Percentiles rank a stretch among this genome's conserved stretches.
Conservation (phyloP, 2,113 vertebrate genomes). For the Platysteira castanea region DNA sequence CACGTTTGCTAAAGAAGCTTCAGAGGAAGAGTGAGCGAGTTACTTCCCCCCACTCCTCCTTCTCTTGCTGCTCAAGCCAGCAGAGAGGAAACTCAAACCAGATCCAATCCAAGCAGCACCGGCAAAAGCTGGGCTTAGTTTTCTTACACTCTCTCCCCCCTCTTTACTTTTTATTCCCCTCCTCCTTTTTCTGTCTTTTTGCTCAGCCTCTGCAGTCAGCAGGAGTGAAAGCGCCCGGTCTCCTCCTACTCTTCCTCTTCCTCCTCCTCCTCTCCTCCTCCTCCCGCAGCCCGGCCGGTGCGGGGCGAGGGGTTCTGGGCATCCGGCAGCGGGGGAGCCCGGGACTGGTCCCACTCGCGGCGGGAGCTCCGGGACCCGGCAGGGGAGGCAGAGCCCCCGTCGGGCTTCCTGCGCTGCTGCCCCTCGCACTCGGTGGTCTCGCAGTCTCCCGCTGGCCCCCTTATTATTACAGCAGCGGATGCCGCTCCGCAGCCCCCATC, state of each 20-base stretch:
- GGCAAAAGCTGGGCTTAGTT: slow-evolving; percentile 53
- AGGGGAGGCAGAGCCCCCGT: not conserved
- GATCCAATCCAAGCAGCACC: slow-evolving; percentile 59
- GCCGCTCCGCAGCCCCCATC: slow-evolving; percentile 69
- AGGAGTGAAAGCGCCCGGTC: not conserved
- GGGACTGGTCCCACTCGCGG: not conserved
- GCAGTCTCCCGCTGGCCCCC: slow-evolving; percentile 52
- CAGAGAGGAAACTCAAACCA: slow-evolving; percentile 57
- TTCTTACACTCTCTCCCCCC: slow-evolving; percentile 39
- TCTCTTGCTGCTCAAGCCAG: slow-evolving; percentile 34
- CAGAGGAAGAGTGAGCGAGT: slow-evolving; percentile 8
- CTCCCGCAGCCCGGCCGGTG: not conserved
- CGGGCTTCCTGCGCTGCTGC: not conserved
- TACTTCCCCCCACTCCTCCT: slow-evolving; percentile 37
- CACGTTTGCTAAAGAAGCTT: slow-evolving; percentile 10
- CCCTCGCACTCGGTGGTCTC: not conserved
- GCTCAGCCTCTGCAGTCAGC: slow-evolving; percentile 17
- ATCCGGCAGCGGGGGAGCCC: not conserved
- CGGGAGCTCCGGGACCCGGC: not conserved
- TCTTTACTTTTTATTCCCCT: slow-evolving; percentile 43
- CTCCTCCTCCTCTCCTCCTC: not conserved
- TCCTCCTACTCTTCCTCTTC: slow-evolving; percentile 1
- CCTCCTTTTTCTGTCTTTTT: slow-evolving; percentile 27
- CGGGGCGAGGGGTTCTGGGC: not conserved
- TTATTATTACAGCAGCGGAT: slow-evolving; percentile 73